These are phyloP conservation scores for Sipha flava DNA, from an alignment of 1,140 invertebrate species.

Conservation along the genomic window DNA sequence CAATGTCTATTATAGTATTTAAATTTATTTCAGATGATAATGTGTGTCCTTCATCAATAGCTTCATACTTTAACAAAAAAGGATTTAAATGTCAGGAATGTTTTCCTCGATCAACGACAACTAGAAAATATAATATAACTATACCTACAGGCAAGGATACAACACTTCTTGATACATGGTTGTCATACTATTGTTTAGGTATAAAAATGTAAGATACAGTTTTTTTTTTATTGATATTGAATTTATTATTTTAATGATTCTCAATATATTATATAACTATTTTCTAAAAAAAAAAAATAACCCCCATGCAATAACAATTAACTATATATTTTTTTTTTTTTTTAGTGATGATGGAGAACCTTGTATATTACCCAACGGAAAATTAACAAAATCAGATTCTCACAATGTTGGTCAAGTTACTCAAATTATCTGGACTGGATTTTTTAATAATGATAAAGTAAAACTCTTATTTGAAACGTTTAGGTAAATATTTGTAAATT, in stretches of 20 bases:
- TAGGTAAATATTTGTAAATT: not conserved
- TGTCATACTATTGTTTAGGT: conserved; percentile 12
- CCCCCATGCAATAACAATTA: not conserved
- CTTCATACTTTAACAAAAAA: conserved; percentile 13
- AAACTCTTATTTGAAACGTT: not conserved
- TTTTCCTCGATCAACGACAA: not conserved
- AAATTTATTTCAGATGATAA: not conserved
- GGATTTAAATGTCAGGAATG: not conserved
- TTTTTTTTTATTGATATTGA: not conserved
- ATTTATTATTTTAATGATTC: no score
- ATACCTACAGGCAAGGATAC: not conserved
- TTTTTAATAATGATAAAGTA: conserved; percentile 1
- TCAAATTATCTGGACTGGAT: conserved; percentile 6
- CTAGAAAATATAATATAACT: conserved; percentile 14
- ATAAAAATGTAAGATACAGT: not conserved
- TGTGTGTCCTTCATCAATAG: conserved; percentile 12
- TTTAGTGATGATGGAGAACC: not conserved
- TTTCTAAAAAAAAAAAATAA: no score
- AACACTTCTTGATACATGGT: not conserved
- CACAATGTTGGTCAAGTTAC: conserved; percentile 1
- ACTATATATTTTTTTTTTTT: not conserved
- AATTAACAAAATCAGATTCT: conserved; percentile 19
- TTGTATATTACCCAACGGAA: not conserved
- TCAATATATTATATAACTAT: no score
- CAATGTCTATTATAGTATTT: not conserved